Conservation (phyloP, 2,888 invertebrate species). For the Venusia cambrica region DNA sequence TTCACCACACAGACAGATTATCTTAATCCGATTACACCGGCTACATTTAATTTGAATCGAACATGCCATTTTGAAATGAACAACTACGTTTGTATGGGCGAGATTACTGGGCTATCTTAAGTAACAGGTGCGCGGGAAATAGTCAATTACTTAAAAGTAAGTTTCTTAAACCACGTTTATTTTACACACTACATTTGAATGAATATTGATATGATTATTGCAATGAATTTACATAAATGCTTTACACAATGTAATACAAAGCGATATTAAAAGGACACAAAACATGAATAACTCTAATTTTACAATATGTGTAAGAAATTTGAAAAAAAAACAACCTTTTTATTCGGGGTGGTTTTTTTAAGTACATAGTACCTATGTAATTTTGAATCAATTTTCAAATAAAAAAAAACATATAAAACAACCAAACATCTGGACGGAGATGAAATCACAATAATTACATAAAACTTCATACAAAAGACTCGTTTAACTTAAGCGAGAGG, state of each 20-base stretch:
- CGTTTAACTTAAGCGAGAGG: not conserved
- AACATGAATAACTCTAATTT: no score
- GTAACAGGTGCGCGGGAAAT: constrained; percentile 12
- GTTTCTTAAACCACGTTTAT: constrained; percentile 6
- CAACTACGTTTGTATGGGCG: no score
- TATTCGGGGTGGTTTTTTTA: no score
- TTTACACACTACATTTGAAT: constrained; percentile 11
- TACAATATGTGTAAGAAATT: no score
- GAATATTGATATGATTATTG: constrained; percentile 21
- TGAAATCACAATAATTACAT: constrained; percentile 14
- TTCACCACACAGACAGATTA: no score
- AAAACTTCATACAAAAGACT: constrained; percentile 5
- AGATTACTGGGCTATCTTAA: no score
- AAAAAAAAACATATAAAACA: constrained; percentile 5
- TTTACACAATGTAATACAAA: no score
- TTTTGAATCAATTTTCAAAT: constrained; percentile 1
- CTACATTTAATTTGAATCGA: no score
- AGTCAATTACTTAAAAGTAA: constrained; percentile 7
- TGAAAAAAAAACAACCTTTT: no score
- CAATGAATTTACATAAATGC: constrained; percentile 4
- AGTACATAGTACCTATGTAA: not conserved
- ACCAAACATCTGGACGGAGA: constrained; percentile 21
- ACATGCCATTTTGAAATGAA: no score
- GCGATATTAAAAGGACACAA: no score
- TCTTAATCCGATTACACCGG: no score